A percentile compares a stretch with the other conserved stretches of the same genome.
Evolutionary conservation across 2,797 vertebrate species (phyloP).

Genomic region (Linurgus olivaceus): DNA sequence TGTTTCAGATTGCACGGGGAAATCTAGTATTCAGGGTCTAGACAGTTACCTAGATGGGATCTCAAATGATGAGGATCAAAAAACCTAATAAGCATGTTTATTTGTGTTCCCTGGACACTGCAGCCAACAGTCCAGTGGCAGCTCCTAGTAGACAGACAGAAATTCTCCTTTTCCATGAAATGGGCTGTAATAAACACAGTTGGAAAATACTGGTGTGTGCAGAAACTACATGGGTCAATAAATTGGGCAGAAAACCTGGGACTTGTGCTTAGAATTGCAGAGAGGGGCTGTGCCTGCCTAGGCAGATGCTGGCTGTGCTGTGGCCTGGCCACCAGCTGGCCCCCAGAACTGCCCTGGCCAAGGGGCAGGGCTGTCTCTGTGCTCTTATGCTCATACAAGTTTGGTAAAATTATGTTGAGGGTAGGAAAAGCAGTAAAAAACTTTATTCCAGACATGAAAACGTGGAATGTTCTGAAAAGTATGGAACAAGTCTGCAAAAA

Average conservation of each 20-base stretch:
- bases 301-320: not conserved
- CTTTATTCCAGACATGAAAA: accelerated
- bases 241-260: not conserved
- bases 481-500: not conserved
- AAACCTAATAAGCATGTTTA: not conserved
- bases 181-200: not conserved
- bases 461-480: not conserved
- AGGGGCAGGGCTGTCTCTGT: accelerated
- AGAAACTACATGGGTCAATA: not conserved
- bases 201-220: not conserved
- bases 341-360: accelerated
- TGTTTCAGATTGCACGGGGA: not conserved
- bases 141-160: not conserved
- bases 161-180: not conserved
- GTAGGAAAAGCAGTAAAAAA: not conserved
- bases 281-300: not conserved
- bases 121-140: not conserved
- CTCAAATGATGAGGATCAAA: not conserved
- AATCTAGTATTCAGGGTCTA: not conserved
- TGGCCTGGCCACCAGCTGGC: not conserved
- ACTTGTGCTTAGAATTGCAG: not conserved
- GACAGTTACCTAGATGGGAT: not conserved
- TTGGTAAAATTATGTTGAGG: not conserved
- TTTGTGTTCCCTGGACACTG: not conserved
- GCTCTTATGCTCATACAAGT: not conserved